These are phyloP conservation scores for Ectropis crepuscularia DNA, from an alignment of 2,888 invertebrate species.

Conservation along the genomic window DNA sequence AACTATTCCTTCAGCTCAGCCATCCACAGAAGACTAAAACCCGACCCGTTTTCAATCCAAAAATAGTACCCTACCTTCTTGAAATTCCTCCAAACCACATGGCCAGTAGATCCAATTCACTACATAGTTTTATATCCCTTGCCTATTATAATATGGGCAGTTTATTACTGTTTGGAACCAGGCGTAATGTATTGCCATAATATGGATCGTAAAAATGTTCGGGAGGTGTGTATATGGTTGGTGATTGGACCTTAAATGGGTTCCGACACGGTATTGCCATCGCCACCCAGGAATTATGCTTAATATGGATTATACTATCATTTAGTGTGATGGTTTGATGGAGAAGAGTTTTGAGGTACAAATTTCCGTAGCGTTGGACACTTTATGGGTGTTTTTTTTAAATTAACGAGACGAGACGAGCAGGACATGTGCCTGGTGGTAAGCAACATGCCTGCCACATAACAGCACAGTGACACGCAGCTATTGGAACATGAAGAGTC, in stretches of 20 bases:
- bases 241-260: constrained; percentile 18
- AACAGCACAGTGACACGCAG: too few relatives aligned
- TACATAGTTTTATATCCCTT: constrained; percentile 25
- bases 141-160: constrained; percentile 15
- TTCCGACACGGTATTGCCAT: constrained; percentile 8
- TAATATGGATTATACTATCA: too few relatives aligned
- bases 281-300: constrained; percentile 6
- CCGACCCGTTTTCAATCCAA: background rate
- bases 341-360: too few relatives aligned
- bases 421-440: too few relatives aligned
- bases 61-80: constrained; percentile 4
- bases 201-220: constrained; percentile 21
- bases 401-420: too few relatives aligned
- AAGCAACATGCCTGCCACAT: too few relatives aligned
- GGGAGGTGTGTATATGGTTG: constrained; percentile 23
- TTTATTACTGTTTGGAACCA: constrained; percentile 26
- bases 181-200: constrained; percentile 16
- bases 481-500: too few relatives aligned
- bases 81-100: constrained; percentile 17
- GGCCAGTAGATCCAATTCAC: constrained; percentile 5
- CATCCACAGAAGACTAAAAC: too few relatives aligned
- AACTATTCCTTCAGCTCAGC: too few relatives aligned
- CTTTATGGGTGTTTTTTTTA: too few relatives aligned
- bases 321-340: too few relatives aligned
- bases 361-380: too few relatives aligned